A percentile compares a stretch with the other conserved stretches of the same genome.
Evolutionary conservation across 2,888 invertebrate species (phyloP).

Genomic region (Cheiracanthium punctorium): DNA sequence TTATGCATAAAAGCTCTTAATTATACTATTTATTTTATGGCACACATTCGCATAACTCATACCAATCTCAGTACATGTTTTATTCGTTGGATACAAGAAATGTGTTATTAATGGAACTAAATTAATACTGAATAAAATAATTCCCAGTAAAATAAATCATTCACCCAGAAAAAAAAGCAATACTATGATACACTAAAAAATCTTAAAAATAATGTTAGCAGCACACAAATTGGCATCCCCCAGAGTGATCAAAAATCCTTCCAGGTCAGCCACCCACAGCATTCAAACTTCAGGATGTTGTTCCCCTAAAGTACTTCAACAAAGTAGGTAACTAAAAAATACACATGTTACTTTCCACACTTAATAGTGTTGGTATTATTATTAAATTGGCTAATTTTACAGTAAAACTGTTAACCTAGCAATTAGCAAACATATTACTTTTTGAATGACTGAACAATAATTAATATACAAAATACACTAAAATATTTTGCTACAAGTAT

Average conservation of each 20-base stretch:
- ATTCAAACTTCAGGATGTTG: conserved; percentile 71
- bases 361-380: conserved; percentile 23
- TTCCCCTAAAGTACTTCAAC: conserved; percentile 71
- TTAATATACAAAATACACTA: not conserved
- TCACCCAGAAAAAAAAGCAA: too few species aligned
- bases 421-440: conserved; percentile 13
- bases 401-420: conserved; percentile 9
- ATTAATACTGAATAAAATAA: too few species aligned
- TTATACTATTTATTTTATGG: too few species aligned
- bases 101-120: too few species aligned
- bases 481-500: not conserved
- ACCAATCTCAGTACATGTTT: too few species aligned
- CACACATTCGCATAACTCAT: too few species aligned
- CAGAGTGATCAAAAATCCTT: conserved; percentile 77
- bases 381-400: too few species aligned
- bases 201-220: conserved; percentile 6
- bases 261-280: conserved; percentile 72
- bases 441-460: conserved; percentile 59
- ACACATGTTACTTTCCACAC: conserved; percentile 63
- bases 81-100: too few species aligned
- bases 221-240: conserved; percentile 55
- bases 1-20: too few species aligned
- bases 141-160: too few species aligned
- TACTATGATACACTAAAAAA: not conserved
- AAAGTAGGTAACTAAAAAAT: conserved; percentile 64